Evolutionary conservation across 2,888 invertebrate genomes (phyloP), one percentile per base, ranked within the genome.

Genomic region (Ditylenchus weischeri): DNA sequence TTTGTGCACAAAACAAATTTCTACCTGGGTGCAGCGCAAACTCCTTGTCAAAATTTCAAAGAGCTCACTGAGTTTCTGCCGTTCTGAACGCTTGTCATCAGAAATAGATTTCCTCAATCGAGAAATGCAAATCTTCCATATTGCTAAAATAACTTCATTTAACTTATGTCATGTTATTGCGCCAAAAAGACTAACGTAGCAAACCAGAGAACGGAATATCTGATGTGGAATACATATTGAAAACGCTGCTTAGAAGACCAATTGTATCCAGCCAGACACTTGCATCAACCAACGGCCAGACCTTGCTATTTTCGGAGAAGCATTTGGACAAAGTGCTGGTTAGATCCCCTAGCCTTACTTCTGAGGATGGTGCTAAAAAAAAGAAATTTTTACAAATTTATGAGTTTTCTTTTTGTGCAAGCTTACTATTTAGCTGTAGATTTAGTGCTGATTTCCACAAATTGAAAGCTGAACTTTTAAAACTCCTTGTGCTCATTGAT

Each of bases 41-140:
- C n/a, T 54, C 29, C 29, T 54, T 23, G 29, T 54, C 29, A 54
- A 29, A 15, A 18, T 29, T 54, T 21, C 21, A 13, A 54, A 29
- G n/a, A 54, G 54, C 10, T 54, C 54, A 54, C 54, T 23, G 29
- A 54, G 54, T 29, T 54, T 54, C 10, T 7, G 54, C n/a, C 54
- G 54, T 18, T 54, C 54, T 13, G 54, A 21, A 29, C 54, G 54
- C n/a, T 54, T 54, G 54, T 54, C 54, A 29, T 54, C 54, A 21
- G 15, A 13, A 23, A 54, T 21, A 54, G 29, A 54, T 18, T 54
- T 29, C n/a, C 10, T 54, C 6, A 54, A 29, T 11, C 29, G 29
- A 21, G 13, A 23, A 29, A 29, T 10, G 54, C 54, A 54, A 7
- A 10, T 54, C 10, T 29, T 54, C 54, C 54, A 54, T 11, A 54